These are phyloP conservation scores for Genyomyrus donnyi DNA, from an alignment of 2,113 vertebrate genomes.

Conservation along the genomic window DNA sequence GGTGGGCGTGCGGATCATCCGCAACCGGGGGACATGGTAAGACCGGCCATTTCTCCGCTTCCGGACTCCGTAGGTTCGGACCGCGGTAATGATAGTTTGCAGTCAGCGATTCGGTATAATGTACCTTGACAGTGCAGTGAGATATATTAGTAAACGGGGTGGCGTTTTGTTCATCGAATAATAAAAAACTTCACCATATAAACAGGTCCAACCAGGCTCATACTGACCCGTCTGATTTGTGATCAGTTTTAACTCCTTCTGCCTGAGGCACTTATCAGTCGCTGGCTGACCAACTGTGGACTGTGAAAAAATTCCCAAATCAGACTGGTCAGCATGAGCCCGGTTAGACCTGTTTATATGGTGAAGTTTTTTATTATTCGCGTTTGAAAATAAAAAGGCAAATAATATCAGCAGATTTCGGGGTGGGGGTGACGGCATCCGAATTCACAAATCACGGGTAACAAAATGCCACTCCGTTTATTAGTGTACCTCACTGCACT, in stretches of 20 bases:
- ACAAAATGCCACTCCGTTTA: not conserved
- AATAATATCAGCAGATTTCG: no score
- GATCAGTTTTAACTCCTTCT: no score
- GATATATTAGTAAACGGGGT: not conserved
- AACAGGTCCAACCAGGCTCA: not conserved
- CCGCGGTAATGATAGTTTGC: not conserved
- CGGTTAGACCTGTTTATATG: no score
- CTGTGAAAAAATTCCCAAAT: no score
- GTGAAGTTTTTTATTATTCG: no score
- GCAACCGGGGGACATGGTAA: slow-evolving; percentile 74
- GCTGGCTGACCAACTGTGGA: no score
- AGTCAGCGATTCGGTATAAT: not conserved
- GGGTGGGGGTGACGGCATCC: no score
- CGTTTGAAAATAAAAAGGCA: no score
- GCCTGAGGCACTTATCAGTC: no score
- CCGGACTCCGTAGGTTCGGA: not conserved
- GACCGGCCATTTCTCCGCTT: not conserved
- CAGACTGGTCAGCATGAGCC: no score
- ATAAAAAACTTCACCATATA: not conserved
- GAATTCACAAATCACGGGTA: not conserved
- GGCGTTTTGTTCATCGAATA: not conserved
- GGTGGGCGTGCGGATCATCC: slow-evolving; percentile 75
- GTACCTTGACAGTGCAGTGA: not conserved
- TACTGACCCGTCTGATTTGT: not conserved
- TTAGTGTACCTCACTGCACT: not conserved